Conservation (phyloP, 2,113 vertebrate species). For the Panthera leo region DNA sequence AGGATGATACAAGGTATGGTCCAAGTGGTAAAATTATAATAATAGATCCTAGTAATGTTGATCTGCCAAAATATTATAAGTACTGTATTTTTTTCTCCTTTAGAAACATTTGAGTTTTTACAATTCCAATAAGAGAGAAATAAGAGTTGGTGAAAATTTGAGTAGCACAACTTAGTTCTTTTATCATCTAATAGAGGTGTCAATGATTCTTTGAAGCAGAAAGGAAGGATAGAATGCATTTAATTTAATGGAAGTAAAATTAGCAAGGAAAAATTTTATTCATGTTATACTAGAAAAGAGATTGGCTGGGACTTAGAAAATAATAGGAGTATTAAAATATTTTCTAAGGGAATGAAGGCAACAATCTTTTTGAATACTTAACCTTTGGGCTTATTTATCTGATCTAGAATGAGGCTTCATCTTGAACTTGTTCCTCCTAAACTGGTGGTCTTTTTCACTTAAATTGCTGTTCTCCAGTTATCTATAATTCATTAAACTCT, state of each 20-base stretch:
- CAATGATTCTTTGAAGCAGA: not conserved
- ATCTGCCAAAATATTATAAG: not conserved
- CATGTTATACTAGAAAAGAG: not conserved
- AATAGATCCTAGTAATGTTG: not conserved
- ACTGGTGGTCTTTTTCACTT: conserved; percentile 58
- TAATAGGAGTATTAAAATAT: not conserved
- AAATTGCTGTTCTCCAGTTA: conserved; percentile 57
- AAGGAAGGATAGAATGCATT: not conserved
- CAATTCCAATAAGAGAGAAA: not conserved
- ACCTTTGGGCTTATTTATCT: not conserved
- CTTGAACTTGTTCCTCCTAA: not conserved
- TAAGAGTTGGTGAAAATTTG: not conserved
- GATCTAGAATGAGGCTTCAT: conserved; percentile 50
- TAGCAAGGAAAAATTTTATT: not conserved
- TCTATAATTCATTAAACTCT: conserved; percentile 74
- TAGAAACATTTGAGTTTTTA: not conserved
- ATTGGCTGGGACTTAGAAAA: not conserved
- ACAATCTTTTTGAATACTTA: not conserved
- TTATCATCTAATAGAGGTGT: not conserved
- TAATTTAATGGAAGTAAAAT: not conserved
- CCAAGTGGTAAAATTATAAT: not conserved
- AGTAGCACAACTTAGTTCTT: not conserved
- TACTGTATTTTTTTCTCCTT: not conserved
- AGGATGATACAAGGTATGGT: not conserved
- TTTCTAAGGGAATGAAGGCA: not conserved